A percentile compares a stretch with the other conserved stretches of the same genome.
Conservation (phyloP, 2,113 vertebrate species). For the Campylorhamphus procurvoides region DNA sequence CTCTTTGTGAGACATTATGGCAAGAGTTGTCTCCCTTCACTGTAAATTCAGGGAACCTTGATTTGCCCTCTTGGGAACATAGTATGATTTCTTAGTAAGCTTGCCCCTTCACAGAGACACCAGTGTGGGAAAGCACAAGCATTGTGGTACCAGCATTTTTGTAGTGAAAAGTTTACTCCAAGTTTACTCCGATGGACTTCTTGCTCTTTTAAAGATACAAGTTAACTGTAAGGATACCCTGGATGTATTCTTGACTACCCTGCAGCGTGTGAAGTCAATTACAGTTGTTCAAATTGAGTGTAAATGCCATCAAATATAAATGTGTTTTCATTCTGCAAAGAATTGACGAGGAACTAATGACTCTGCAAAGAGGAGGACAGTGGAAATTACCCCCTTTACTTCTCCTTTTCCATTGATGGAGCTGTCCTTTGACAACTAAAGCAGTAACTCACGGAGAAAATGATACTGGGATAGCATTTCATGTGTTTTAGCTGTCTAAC, state of each 20-base stretch:
- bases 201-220: not conserved
- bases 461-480: conserved; percentile 9
- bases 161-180: not conserved
- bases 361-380: not conserved
- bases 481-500: conserved; percentile 52
- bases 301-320: conserved; percentile 16
- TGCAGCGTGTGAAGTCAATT: conserved; percentile 7
- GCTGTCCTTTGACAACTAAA: conserved; percentile 34
- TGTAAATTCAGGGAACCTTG: not conserved
- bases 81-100: not conserved
- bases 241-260: not conserved
- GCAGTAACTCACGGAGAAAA: conserved; percentile 42
- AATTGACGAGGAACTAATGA: not conserved
- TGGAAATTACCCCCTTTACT: conserved; percentile 37
- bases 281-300: not conserved
- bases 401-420: not conserved
- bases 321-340: conserved; percentile 4
- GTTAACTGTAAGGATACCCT: not conserved
- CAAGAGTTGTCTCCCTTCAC: not conserved
- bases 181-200: not conserved
- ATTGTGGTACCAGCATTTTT: not conserved
- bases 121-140: not conserved
- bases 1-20: not conserved
- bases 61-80: not conserved
- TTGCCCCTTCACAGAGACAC: not conserved